Base-by-base conservation (phyloP, 2,888 invertebrate species). In the Bellardia bayeri region DNA sequence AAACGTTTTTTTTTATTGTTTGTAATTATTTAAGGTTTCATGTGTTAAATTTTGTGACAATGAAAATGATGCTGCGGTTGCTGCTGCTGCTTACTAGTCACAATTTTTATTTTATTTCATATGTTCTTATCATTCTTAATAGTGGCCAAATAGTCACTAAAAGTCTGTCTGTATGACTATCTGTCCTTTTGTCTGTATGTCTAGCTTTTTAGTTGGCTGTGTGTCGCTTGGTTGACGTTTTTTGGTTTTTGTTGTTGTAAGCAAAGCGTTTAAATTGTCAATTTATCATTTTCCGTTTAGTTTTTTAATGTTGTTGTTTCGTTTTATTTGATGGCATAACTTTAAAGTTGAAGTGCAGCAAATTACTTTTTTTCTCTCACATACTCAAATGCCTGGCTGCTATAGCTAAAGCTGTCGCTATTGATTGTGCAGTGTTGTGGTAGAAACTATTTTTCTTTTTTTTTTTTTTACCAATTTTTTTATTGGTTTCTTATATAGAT, bases 201-300 rank as follows among this genome's bases (percentile, higher is more conserved):
- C 14, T 51, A 30, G 76, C 13, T 75, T 58, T 58, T 49, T 13
- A 33, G 11, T 14, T 66, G 33, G 72, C 37, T 56, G 23, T 71
- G 0, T 56, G 37, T 33, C 37, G 64, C 9, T 66, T 71, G 14
- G 45, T 64, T 85, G 64, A 72, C 13, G 64, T 66, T 64, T 63
- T 74, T 30, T n/a, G 5, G 14, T 23, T 78, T 16, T 68, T 66
- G 64, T 81, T 72, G 68, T 81, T 78, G n/a, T 75, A 79, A 71
- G 54, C 85, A 64, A 85, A 88, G 81, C 88, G 85, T 89, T 89
- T 89, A 89, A 88, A 88, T 89, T 89, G 89, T 89, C 88, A 89
- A 88, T 89, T 89, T 88, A 89, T 89, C 86, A 89, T 88, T 87
- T 85, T 87, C 63, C 87, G 54, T 85, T 87, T 85, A 71, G 75